phyloP scores from a whole-genome alignment of 2,113 vertebrate species.

The Anoura caudifer region DNA sequence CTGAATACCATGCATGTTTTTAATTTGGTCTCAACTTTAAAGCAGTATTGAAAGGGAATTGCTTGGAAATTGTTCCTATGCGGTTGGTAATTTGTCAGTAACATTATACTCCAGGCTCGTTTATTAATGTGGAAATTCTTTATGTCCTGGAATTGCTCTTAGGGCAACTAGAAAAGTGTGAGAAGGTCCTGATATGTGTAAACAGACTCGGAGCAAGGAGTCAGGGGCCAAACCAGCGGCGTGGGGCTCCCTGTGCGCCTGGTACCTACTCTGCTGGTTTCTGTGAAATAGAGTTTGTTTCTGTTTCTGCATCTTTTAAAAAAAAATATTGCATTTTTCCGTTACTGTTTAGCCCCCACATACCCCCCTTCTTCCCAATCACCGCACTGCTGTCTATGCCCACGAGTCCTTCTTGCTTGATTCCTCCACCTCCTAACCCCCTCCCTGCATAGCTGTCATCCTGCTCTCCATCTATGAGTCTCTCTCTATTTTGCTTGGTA shows the following conservation, averaged over 20 bases:
- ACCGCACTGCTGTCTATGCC: too few species aligned
- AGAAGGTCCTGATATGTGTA: background rate
- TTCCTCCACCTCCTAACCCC: too few species aligned
- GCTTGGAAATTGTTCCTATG: background rate
- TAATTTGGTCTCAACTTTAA: background rate
- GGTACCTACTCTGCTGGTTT: accelerated
- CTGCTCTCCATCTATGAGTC: too few species aligned
- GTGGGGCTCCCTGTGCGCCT: accelerated
- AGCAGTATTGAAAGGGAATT: background rate
- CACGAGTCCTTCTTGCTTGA: too few species aligned
- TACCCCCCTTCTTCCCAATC: too few species aligned
- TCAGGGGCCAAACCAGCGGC: too few species aligned
- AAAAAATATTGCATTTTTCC: too few species aligned
- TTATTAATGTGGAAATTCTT: background rate
- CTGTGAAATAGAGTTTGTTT: background rate
- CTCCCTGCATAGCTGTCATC: too few species aligned
- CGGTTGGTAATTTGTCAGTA: background rate
- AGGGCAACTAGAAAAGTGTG: background rate
- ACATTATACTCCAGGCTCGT: background rate
- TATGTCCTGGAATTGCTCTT: background rate
- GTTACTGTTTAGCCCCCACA: too few species aligned
- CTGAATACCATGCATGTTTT: background rate
- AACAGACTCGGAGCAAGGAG: background rate
- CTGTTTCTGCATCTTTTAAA: background rate
- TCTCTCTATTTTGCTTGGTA: too few species aligned